Evolutionary conservation across 2,797 vertebrate species (phyloP).

Genomic region (Macroramphosus scolopax): DNA sequence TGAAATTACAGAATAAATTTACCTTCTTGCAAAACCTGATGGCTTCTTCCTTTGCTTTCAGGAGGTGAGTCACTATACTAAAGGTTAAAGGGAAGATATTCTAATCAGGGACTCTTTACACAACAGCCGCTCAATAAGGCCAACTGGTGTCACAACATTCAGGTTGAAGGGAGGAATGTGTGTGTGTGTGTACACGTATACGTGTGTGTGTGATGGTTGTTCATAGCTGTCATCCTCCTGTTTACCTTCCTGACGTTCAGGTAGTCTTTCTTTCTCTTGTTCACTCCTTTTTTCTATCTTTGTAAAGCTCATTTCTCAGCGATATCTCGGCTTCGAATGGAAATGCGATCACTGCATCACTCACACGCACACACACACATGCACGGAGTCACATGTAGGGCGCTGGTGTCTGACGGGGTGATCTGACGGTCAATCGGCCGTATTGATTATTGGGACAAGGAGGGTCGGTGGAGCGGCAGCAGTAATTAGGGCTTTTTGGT

Average conservation of each 20-base stretch:
- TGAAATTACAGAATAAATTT: slow-evolving; percentile 63
- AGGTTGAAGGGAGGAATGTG: slow-evolving; percentile 48
- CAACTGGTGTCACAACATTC: slow-evolving; percentile 81
- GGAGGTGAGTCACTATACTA: slow-evolving; percentile 60
- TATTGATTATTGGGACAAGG: slow-evolving; percentile 94
- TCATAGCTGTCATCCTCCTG: slow-evolving; percentile 20
- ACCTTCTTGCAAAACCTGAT: slow-evolving; percentile 56
- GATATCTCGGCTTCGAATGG: slow-evolving; percentile 5
- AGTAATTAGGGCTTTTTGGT: slow-evolving; percentile 99
- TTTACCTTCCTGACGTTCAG: slow-evolving; percentile 18
- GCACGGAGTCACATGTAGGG: slow-evolving; percentile 42
- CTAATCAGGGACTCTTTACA: slow-evolving; percentile 82
- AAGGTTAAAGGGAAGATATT: slow-evolving; percentile 78
- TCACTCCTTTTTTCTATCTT: slow-evolving; percentile 1
- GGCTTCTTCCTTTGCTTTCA: slow-evolving; percentile 57
- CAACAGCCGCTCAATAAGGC: slow-evolving; percentile 87
- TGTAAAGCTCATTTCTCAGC: neutral
- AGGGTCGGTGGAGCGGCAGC: slow-evolving; percentile 88
- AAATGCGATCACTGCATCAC: slow-evolving; percentile 11
- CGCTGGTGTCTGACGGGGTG: slow-evolving; percentile 85
- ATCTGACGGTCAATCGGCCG: slow-evolving; percentile 86
- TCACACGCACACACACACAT: slow-evolving; percentile 27
- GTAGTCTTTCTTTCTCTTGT: neutral
- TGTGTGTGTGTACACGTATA: slow-evolving; percentile 18
- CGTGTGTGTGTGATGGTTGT: slow-evolving; percentile 19